Evolutionary conservation across 92 coral and sea anemone genomes (phyloP).

Genomic region (Montipora capitata): DNA sequence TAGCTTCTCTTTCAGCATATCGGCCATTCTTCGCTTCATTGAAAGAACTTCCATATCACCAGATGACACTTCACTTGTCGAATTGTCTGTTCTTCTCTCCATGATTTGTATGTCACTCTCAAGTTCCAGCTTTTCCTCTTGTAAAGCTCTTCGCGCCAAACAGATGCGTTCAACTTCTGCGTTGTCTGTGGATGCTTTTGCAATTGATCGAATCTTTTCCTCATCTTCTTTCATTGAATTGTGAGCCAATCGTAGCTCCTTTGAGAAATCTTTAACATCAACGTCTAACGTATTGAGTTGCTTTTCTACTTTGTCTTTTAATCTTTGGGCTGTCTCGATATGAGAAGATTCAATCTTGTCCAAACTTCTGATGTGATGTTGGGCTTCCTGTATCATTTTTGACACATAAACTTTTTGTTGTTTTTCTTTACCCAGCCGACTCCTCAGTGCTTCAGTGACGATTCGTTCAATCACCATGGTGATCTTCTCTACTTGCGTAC

Average conservation of each 20-base stretch:
- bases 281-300: conserved; percentile 39
- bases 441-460: conserved; percentile 36
- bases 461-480: conserved; percentile 41
- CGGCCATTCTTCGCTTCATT: conserved; percentile 83
- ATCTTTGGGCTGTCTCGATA: conserved; percentile 31
- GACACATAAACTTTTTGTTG: conserved; percentile 41
- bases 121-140: conserved; percentile 72
- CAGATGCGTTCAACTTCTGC: conserved; percentile 39
- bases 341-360: conserved; percentile 52
- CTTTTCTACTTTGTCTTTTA: conserved; percentile 58
- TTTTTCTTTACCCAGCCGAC: conserved; percentile 38
- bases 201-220: conserved; percentile 30
- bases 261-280: conserved; percentile 65
- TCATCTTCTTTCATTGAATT: conserved; percentile 67
- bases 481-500: conserved; percentile 51
- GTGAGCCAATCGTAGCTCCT: conserved; percentile 65
- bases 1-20: conserved; percentile 73
- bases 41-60: conserved; percentile 73
- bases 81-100: conserved; percentile 64
- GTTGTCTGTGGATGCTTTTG: conserved; percentile 62
- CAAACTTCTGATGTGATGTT: conserved; percentile 66
- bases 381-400: conserved; percentile 66
- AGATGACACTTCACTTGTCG: conserved; percentile 44
- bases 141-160: conserved; percentile 58
- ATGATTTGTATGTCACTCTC: conserved; percentile 60